phyloP scores from a whole-genome alignment of 2,113 vertebrate species.

The Stomatorhinus ivindoensis region DNA sequence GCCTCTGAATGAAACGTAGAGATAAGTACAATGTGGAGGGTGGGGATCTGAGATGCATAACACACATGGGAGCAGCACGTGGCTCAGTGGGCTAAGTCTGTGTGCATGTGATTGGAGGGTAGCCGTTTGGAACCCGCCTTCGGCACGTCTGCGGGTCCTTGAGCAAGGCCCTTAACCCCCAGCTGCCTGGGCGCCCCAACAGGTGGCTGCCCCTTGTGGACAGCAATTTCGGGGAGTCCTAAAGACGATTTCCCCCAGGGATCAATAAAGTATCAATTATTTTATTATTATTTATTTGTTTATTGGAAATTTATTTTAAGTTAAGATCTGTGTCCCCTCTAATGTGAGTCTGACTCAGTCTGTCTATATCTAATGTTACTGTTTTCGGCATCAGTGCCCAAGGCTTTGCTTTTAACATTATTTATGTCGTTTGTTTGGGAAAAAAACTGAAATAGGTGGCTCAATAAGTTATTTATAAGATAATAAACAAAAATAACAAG shows the following conservation, averaged over 20 bases:
- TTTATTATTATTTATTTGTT: no score
- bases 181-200: no score
- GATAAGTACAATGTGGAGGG: neutral
- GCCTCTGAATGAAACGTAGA: neutral
- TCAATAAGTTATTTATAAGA: neutral
- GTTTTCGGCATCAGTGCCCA: neutral
- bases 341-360: neutral
- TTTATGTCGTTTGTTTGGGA: neutral
- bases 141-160: no score
- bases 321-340: neutral
- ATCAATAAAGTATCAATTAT: no score
- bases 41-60: neutral
- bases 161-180: no score
- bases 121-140: no score
- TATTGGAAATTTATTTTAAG: constrained; percentile 4
- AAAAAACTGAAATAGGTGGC: neutral
- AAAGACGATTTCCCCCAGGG: no score
- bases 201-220: no score
- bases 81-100: no score
- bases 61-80: no score
- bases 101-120: no score
- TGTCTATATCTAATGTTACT: neutral
- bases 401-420: neutral
- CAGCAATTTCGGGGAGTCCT: no score
- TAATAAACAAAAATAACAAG: neutral